Percentiles rank a stretch among this genome's conserved stretches.
phyloP scores from a whole-genome alignment of 1,140 invertebrate genomes.

The Propsilocerus akamusi region DNA sequence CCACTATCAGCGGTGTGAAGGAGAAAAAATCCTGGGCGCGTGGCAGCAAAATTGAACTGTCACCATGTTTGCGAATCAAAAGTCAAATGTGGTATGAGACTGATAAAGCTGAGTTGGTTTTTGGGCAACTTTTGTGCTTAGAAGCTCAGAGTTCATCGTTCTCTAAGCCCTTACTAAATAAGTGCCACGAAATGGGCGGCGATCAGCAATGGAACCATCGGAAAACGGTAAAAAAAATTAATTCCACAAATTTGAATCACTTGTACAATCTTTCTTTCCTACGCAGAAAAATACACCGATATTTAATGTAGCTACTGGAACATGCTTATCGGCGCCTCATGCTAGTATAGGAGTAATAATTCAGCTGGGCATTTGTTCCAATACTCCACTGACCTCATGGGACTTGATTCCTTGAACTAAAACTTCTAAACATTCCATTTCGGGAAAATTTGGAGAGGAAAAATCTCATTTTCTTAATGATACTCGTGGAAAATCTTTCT shows the following conservation, averaged over 20 bases:
- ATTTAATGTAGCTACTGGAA: slow-evolving; percentile 72
- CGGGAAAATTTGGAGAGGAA: too few relatives aligned
- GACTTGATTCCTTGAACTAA: too few relatives aligned
- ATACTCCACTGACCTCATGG: slow-evolving; percentile 41
- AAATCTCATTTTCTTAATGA: too few relatives aligned
- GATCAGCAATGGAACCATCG: slow-evolving; percentile 77
- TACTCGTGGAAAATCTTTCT: too few relatives aligned
- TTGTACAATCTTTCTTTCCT: slow-evolving; percentile 7
- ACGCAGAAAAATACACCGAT: slow-evolving; percentile 48
- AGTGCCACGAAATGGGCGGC: slow-evolving; percentile 83
- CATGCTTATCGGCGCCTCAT: slow-evolving; percentile 47
- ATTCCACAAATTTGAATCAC: neutral
- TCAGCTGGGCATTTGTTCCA: slow-evolving; percentile 52
- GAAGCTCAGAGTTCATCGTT: slow-evolving; percentile 37
- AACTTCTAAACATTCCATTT: too few relatives aligned
- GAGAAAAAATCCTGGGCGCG: slow-evolving; percentile 42
- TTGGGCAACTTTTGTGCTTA: slow-evolving; percentile 69
- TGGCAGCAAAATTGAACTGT: slow-evolving; percentile 51
- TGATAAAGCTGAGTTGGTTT: slow-evolving; percentile 62
- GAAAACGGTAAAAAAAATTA: slow-evolving; percentile 31
- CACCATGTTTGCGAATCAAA: slow-evolving; percentile 42
- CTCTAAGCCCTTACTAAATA: slow-evolving; percentile 47
- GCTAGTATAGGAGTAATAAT: slow-evolving; percentile 31
- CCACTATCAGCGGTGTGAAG: slow-evolving; percentile 47
- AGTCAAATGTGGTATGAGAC: slow-evolving; percentile 58